These are phyloP conservation scores for Indri indri DNA, from an alignment of 2,113 vertebrate species.

Conservation along the genomic window DNA sequence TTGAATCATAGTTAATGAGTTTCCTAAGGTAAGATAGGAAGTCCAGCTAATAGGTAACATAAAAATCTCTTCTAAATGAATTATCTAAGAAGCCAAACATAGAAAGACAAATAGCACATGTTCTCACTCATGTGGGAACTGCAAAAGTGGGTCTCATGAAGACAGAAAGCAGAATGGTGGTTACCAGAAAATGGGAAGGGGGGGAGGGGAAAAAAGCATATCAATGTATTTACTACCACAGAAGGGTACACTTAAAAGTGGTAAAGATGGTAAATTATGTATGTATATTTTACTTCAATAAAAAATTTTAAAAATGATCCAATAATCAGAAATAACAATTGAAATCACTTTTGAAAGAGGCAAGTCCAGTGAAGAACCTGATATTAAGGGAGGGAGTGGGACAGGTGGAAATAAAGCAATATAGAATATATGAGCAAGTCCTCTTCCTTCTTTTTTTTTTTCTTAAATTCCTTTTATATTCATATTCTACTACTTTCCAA, in stretches of 20 bases:
- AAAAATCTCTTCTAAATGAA: slow-evolving; percentile 4
- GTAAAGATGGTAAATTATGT: no score
- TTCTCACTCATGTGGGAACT: no score
- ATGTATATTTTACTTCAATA: no score
- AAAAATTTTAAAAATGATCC: background rate
- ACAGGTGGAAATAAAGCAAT: background rate
- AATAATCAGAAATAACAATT: background rate
- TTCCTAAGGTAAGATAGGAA: background rate
- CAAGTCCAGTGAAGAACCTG: background rate
- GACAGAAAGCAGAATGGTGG: no score
- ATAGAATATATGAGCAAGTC: background rate
- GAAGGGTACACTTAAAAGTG: no score
- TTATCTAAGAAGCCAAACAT: background rate
- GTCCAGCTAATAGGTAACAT: background rate
- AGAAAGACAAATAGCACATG: no score
- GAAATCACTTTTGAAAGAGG: background rate
- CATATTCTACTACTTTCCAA: background rate
- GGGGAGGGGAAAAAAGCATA: no score
- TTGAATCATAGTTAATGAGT: background rate
- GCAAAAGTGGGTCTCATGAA: no score
- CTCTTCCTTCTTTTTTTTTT: background rate
- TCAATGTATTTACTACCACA: no score
- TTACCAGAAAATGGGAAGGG: no score
- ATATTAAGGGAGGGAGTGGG: background rate
- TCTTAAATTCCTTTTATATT: background rate